These are phyloP conservation scores for Orchestes rusci DNA, from an alignment of 2,888 invertebrate species.

Conservation along the genomic window DNA sequence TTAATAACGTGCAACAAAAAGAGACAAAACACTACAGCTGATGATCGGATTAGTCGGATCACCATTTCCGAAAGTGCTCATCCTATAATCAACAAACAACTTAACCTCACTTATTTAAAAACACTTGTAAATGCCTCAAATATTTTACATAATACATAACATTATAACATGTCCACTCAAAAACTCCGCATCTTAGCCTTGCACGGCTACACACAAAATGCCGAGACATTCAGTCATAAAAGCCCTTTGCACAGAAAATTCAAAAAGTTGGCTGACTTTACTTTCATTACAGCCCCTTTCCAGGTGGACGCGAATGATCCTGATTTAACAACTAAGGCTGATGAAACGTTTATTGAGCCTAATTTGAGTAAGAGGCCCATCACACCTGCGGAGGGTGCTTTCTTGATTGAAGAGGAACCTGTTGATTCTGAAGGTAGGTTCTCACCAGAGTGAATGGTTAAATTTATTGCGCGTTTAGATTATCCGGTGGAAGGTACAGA, in stretches of 20 bases:
- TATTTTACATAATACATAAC: too few species aligned
- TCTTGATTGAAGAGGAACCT: background rate
- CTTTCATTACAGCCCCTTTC: constrained; percentile 1
- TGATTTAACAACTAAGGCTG: background rate
- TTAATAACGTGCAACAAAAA: too few species aligned
- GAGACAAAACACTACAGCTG: too few species aligned
- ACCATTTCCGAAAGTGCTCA: too few species aligned
- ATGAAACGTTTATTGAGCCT: background rate
- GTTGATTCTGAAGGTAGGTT: background rate
- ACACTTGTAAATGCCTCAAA: too few species aligned
- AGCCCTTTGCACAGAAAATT: constrained; percentile 2
- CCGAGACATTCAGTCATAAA: constrained; percentile 3
- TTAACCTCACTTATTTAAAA: too few species aligned
- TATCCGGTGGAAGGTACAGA: background rate
- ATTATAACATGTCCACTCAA: too few species aligned
- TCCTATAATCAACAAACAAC: too few species aligned
- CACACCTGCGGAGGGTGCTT: background rate
- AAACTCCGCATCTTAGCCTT: constrained; percentile 3
- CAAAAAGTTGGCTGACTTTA: constrained; percentile 4
- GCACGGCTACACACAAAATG: constrained; percentile 7
- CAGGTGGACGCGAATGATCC: background rate
- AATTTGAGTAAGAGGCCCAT: background rate
- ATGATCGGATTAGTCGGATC: too few species aligned
- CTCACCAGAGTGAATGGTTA: background rate
- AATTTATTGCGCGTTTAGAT: background rate